Evolutionary conservation across 2,888 invertebrate genomes (phyloP).

Genomic region (Dyspetes luteomarginatus): DNA sequence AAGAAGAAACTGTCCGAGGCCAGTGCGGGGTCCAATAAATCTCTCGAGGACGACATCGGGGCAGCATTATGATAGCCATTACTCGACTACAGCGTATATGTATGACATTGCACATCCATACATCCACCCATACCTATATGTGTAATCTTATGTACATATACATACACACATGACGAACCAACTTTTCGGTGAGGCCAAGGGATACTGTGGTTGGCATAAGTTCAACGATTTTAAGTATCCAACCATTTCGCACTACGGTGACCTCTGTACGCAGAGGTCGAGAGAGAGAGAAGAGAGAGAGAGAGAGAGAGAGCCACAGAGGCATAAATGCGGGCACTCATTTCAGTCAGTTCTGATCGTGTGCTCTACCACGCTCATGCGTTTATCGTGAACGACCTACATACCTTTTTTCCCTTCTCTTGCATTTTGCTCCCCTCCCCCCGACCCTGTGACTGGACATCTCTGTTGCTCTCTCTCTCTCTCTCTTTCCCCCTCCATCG

Average conservation of each 20-base stretch:
- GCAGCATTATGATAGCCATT: conserved; percentile 66
- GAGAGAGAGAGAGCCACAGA: background rate
- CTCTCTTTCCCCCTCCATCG: conserved; percentile 11
- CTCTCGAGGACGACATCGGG: conserved; percentile 61
- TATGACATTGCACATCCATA: background rate
- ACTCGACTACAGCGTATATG: conserved; percentile 46
- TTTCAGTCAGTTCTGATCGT: background rate
- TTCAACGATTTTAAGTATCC: conserved; percentile 68
- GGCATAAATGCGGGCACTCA: background rate
- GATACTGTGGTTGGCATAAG: conserved; percentile 69
- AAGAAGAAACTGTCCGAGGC: conserved; percentile 50
- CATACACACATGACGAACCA: conserved; percentile 1
- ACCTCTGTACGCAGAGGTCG: too few relatives aligned
- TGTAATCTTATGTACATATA: too few relatives aligned
- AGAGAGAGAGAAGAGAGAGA: background rate
- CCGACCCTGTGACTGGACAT: background rate
- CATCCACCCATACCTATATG: background rate
- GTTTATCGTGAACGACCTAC: conserved; percentile 55
- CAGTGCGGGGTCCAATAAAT: conserved; percentile 66
- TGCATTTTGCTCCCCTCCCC: background rate
- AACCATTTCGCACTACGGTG: conserved; percentile 56
- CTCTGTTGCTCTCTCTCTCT: background rate
- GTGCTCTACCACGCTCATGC: conserved; percentile 37
- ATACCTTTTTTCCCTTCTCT: conserved; percentile 41
- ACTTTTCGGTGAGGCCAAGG: conserved; percentile 29